Base-by-base conservation (phyloP, 2,113 vertebrate species). In the Dipodomys stephensi region DNA sequence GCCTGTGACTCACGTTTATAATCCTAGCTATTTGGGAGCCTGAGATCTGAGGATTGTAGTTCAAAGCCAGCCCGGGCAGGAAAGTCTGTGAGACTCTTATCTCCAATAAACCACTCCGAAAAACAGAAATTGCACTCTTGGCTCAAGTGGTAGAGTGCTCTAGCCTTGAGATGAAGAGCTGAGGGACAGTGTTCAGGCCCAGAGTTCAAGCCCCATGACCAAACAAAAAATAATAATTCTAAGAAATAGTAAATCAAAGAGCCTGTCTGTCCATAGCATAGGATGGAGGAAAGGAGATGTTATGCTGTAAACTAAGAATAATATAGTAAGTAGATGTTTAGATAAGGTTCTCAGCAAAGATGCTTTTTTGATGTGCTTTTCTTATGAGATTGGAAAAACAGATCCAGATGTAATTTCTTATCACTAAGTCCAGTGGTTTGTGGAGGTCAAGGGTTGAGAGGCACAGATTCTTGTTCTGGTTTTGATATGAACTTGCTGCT, bases 201-300 rank as follows among this genome's bases (percentile, higher is more conserved):
- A 39, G 39, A 39, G 39, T 39, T 39, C 39, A 39, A 39, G 39
- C 39, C 5, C 39, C 39, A 39, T 39, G 39, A 39, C 39, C 39
- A 39, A 39, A 5, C 39, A 39, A 39, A 39, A 39, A 39, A 39
- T 39, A 46, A 27, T 62, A 67, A 30, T 30, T 28, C 60, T 69
- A 20, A 76, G 32, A 86, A 81, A 88, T 27, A n/a, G 0, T 0
- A 74, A 57, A 11, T 3, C 12, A 28, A 60, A 80, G 23, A 73
- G 3, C 32, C 46, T 27, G 0, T 10, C 1, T 27, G 0, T 10
- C 1, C 16, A 32, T 22, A n/a, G 53, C 12, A 3, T 2, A 35
- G 64, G 22, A 12, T 25, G 20, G 2, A 30, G 4, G 23, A 69
- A 57, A 64, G 53, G 7, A 30, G 19, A 83, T 19, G 76, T 8